Conservation (phyloP, 2,113 vertebrate species). For the Grallaria varia region DNA sequence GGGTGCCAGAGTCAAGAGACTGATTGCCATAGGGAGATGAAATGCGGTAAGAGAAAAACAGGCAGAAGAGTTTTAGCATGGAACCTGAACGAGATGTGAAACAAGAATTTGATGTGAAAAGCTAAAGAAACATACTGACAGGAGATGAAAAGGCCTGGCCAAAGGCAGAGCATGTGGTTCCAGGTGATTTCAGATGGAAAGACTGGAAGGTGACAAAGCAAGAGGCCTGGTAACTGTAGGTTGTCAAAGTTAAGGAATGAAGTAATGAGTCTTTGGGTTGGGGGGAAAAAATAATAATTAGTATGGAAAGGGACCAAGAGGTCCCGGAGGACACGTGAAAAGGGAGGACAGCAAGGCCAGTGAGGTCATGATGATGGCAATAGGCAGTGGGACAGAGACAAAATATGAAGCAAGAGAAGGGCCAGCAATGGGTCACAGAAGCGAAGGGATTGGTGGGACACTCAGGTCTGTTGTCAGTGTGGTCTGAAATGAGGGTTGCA, state of each 20-base stretch:
- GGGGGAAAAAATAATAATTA: neutral
- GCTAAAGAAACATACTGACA: neutral
- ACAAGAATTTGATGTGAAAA: neutral
- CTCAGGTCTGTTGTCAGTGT: neutral
- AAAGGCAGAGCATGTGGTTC: neutral
- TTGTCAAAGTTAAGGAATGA: neutral
- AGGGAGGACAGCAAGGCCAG: neutral
- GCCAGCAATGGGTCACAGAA: neutral
- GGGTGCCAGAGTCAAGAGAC: neutral
- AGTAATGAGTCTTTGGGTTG: neutral
- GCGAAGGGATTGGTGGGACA: accelerated
- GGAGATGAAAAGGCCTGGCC: neutral
- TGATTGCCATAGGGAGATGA: neutral
- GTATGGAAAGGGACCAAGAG: neutral
- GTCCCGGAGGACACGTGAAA: neutral
- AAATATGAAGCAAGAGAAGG: neutral
- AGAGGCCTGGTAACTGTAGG: neutral
- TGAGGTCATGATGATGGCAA: accelerated
- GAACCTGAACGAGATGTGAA: neutral
- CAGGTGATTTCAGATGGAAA: neutral
- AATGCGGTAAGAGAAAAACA: neutral
- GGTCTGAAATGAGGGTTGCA: neutral
- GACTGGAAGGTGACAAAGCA: neutral
- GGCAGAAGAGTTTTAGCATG: neutral
- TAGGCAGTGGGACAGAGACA: neutral